Conservation (phyloP, 1,140 invertebrate species). For the Archivesica marissinica region DNA sequence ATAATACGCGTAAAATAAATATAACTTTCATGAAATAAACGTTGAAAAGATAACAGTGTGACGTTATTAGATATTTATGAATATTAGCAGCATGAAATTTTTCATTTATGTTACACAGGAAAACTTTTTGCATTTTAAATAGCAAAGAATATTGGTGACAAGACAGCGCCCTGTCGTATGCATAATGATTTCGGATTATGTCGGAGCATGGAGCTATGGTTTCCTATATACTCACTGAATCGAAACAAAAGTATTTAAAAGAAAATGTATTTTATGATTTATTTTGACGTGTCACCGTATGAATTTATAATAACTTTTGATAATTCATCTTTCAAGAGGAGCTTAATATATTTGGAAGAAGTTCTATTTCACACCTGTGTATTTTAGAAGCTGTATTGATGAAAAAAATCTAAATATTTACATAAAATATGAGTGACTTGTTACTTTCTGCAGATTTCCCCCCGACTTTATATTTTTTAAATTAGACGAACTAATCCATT, state of each 20-base stretch:
- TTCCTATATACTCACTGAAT: slow-evolving; percentile 31
- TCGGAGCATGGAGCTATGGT: neutral
- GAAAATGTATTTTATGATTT: slow-evolving; percentile 47
- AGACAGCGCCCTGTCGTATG: slow-evolving; percentile 14
- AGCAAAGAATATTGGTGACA: slow-evolving; percentile 24
- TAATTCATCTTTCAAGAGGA: slow-evolving; percentile 38
- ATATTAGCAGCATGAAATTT: slow-evolving; percentile 47
- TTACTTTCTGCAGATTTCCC: too few relatives aligned
- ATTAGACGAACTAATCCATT: too few relatives aligned
- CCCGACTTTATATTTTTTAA: too few relatives aligned
- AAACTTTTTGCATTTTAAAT: slow-evolving; percentile 41
- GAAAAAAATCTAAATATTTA: slow-evolving; percentile 44
- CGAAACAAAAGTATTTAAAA: slow-evolving; percentile 33
- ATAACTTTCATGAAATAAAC: slow-evolving; percentile 34
- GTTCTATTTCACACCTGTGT: slow-evolving; percentile 36
- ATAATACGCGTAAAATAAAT: slow-evolving; percentile 59
- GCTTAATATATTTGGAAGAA: neutral
- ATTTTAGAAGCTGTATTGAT: slow-evolving; percentile 5
- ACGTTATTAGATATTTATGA: slow-evolving; percentile 49
- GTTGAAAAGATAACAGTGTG: slow-evolving; percentile 6
- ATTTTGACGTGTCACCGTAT: slow-evolving; percentile 48
- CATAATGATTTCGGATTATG: slow-evolving; percentile 53
- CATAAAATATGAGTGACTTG: slow-evolving; percentile 25
- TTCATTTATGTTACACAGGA: slow-evolving; percentile 3
- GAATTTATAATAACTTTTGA: slow-evolving; percentile 45